A percentile compares a stretch with the other conserved stretches of the same genome.
phyloP scores from a whole-genome alignment of 1,140 invertebrate species.

The Steinernema khuongi region DNA sequence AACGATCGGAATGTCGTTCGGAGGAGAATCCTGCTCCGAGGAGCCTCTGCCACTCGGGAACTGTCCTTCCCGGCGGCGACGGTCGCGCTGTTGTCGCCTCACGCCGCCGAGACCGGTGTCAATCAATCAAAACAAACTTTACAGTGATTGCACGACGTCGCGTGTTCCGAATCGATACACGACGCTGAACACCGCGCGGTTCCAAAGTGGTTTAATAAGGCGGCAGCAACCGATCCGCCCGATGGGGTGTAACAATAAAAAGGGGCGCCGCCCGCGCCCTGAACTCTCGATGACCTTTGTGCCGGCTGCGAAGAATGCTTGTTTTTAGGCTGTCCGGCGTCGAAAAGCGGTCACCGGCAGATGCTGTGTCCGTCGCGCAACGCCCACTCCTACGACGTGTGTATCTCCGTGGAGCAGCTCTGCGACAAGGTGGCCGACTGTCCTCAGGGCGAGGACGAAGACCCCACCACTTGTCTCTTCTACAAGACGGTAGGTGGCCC shows the following conservation, averaged over 20 bases:
- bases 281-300: neutral
- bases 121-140: constrained; percentile 17
- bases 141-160: neutral
- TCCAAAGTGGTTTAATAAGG: constrained; percentile 1
- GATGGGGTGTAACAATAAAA: neutral
- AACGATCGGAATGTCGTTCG: neutral
- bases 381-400: constrained; percentile 3
- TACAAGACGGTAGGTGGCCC: constrained; percentile 14
- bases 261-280: neutral
- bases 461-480: neutral
- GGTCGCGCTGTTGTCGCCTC: neutral
- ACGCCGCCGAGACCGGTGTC: neutral
- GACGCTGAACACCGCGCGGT: neutral
- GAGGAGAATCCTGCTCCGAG: neutral
- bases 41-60: neutral
- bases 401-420: constrained; percentile 8
- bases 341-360: constrained; percentile 1
- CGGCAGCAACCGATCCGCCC: neutral
- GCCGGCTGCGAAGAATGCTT: neutral
- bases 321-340: constrained; percentile 8
- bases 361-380: constrained; percentile 2
- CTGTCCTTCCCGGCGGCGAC: neutral
- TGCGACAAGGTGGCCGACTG: constrained; percentile 5
- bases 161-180: neutral
- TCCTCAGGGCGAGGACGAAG: constrained; percentile 11